Conservation (phyloP, 2,113 vertebrate genomes). For the Corythornis cristatus region DNA sequence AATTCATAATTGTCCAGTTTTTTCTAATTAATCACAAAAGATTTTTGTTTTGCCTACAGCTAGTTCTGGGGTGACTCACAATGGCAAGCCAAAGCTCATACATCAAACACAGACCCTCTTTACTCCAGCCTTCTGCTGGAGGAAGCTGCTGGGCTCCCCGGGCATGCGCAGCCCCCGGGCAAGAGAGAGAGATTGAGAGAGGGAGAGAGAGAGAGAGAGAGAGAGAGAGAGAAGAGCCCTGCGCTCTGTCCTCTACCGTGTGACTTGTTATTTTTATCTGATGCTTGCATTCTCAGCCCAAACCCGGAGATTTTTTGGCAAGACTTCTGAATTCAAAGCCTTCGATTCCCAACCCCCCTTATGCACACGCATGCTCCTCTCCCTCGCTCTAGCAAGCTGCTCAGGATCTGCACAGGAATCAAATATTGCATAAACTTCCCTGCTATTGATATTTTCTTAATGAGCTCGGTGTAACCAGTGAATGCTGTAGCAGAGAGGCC, state of each 20-base stretch:
- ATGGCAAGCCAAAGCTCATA: slow-evolving; percentile 85
- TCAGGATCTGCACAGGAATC: background rate
- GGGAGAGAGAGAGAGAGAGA: background rate
- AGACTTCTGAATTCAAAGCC: slow-evolving; percentile 57
- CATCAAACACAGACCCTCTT: slow-evolving; percentile 84
- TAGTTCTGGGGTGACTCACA: slow-evolving; percentile 85
- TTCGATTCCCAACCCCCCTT: background rate
- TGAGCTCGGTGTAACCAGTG: background rate
- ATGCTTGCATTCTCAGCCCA: slow-evolving; percentile 80
- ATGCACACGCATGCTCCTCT: background rate
- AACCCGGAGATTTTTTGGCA: slow-evolving; percentile 65
- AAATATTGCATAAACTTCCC: background rate
- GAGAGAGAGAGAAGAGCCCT: slow-evolving; percentile 54
- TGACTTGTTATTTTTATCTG: slow-evolving; percentile 91
- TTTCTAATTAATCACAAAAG: slow-evolving; percentile 96
- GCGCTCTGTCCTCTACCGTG: slow-evolving; percentile 81
- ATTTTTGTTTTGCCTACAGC: slow-evolving; percentile 91
- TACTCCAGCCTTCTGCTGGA: slow-evolving; percentile 76
- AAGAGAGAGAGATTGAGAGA: background rate
- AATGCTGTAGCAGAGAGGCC: background rate
- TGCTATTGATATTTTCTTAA: slow-evolving; percentile 34
- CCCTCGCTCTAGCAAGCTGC: background rate
- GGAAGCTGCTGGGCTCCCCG: slow-evolving; percentile 66
- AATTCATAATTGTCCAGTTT: slow-evolving; percentile 90
- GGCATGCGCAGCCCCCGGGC: slow-evolving; percentile 82